phyloP scores from a whole-genome alignment of 2,113 vertebrate genomes.

The Alexandromys fortis region DNA sequence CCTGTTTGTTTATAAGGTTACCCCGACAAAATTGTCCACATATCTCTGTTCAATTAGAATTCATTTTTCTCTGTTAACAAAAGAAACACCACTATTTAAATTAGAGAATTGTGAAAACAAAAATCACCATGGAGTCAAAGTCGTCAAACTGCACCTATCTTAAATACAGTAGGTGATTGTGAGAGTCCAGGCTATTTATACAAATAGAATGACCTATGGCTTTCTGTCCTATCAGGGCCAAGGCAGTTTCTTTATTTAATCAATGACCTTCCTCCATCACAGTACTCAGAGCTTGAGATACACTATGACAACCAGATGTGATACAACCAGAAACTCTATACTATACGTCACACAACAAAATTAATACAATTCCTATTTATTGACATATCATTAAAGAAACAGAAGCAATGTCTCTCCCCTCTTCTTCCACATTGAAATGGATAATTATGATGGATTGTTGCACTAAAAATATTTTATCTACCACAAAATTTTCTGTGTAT shows the following conservation, averaged over 20 bases:
- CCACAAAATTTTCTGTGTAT: neutral
- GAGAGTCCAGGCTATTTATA: neutral
- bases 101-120: conserved; percentile 1
- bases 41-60: neutral
- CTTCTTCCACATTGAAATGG: neutral
- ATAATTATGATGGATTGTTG: neutral
- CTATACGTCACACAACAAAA: neutral
- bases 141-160: neutral
- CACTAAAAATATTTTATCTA: neutral
- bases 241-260: too few species aligned
- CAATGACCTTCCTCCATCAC: too few species aligned
- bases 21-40: neutral
- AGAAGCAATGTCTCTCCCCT: neutral
- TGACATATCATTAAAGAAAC: neutral
- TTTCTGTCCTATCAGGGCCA: neutral
- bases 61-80: neutral
- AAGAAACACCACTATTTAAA: neutral
- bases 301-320: neutral
- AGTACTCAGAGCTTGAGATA: neutral
- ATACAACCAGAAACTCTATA: neutral
- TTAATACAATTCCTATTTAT: neutral
- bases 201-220: neutral
- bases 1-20: conserved; percentile 12
- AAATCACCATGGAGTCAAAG: neutral
- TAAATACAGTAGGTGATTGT: neutral